phyloP scores from a whole-genome alignment of 2,113 vertebrate species.

The Falco punctatus region DNA sequence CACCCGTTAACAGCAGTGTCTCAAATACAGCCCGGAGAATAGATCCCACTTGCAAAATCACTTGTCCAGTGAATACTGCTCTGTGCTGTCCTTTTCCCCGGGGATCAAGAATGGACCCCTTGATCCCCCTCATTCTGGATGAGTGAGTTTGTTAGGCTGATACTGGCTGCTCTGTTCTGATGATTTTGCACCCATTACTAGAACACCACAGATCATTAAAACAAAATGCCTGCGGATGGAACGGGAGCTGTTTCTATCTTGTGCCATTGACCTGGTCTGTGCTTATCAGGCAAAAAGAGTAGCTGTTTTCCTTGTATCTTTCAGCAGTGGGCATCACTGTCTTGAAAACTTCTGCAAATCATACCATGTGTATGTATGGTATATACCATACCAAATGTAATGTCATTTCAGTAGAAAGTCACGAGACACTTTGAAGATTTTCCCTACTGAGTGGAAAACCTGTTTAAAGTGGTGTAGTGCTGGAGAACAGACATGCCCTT shows the following conservation, averaged over 20 bases:
- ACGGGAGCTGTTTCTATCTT: background rate
- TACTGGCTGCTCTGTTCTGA: background rate
- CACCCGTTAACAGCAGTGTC: background rate
- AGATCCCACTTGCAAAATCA: background rate
- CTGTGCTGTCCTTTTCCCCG: background rate
- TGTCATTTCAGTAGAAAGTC: background rate
- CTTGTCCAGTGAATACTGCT: background rate
- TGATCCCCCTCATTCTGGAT: accelerated
- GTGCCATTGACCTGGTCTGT: background rate
- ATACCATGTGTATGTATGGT: too few relatives aligned
- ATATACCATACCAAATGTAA: background rate
- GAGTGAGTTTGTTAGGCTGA: background rate
- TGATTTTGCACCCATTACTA: background rate
- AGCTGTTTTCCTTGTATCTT: background rate
- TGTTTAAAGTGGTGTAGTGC: background rate
- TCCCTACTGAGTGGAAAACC: background rate
- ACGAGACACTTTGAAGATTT: accelerated
- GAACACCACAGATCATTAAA: accelerated
- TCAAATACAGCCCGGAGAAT: background rate
- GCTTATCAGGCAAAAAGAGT: background rate
- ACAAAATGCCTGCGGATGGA: background rate
- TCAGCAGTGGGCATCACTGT: background rate
- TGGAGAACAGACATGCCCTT: background rate
- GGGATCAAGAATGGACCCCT: background rate
- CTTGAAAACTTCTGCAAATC: background rate